phyloP scores from a whole-genome alignment of 1,140 invertebrate species.

The Lasioglossum albipes region DNA sequence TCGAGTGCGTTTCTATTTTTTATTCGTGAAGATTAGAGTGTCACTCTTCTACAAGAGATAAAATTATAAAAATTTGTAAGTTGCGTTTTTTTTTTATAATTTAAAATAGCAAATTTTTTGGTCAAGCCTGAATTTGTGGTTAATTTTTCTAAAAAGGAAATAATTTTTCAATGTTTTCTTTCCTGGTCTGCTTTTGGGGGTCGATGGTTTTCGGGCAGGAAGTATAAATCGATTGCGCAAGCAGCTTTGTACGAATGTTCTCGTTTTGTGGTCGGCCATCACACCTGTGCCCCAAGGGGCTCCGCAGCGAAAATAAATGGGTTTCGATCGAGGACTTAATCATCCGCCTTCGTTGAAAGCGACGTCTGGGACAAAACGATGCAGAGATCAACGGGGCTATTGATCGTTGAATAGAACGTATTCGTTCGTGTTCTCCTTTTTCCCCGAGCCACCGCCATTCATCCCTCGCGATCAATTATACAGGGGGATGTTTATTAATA shows the following conservation, averaged over 20 bases:
- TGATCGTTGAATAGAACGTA: constrained; percentile 38
- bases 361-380: constrained; percentile 53
- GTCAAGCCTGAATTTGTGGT: too few species aligned
- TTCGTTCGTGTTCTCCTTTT: constrained; percentile 22
- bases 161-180: too few species aligned
- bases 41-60: too few species aligned
- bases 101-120: too few species aligned
- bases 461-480: constrained; percentile 19
- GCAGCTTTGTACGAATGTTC: constrained; percentile 63
- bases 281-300: constrained; percentile 59
- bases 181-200: constrained; percentile 11
- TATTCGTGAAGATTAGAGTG: too few species aligned
- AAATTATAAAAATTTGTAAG: too few species aligned
- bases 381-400: constrained; percentile 40
- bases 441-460: constrained; percentile 4
- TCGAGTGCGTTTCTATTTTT: too few species aligned
- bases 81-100: too few species aligned
- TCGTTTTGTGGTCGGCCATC: constrained; percentile 64
- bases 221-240: constrained; percentile 66
- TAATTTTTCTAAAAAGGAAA: too few species aligned
- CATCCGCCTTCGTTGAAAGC: constrained; percentile 62
- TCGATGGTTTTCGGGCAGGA: neutral
- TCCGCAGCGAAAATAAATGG: constrained; percentile 58
- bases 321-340: constrained; percentile 67
- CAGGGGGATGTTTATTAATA: neutral